These are phyloP conservation scores for Ornithoptera alexandrae DNA, from an alignment of 2,888 invertebrate genomes.

Conservation along the genomic window DNA sequence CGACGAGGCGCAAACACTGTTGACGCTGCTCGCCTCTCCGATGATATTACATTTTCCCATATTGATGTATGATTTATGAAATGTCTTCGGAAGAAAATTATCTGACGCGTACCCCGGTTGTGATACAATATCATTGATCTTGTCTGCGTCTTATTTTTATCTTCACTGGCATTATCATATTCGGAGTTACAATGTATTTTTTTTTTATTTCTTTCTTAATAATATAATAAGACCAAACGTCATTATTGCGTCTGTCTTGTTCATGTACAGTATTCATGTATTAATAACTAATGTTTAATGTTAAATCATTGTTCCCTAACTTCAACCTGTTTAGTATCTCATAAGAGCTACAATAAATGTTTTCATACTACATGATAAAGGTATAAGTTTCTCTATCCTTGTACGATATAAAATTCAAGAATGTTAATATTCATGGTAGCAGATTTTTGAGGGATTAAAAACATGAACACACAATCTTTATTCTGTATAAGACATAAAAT, in stretches of 20 bases:
- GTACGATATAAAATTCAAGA: background rate
- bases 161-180: constrained; percentile 62
- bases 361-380: too few relatives aligned
- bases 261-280: too few relatives aligned
- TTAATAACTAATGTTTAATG: too few relatives aligned
- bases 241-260: too few relatives aligned
- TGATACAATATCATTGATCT: constrained; percentile 63
- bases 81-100: constrained; percentile 61
- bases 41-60: constrained; percentile 52
- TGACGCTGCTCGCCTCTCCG: constrained; percentile 33
- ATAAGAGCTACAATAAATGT: too few relatives aligned
- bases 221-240: background rate
- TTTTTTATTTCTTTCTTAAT: background rate
- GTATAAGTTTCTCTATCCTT: too few relatives aligned
- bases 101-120: constrained; percentile 54
- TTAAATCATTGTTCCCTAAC: too few relatives aligned
- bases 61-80: constrained; percentile 60
- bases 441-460: background rate
- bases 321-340: too few relatives aligned
- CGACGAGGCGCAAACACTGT: constrained; percentile 36
- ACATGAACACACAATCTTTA: background rate
- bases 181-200: constrained; percentile 39
- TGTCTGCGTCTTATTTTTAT: constrained; percentile 56
- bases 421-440: background rate
- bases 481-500: constrained; percentile 1